Evolutionary conservation across 2,113 vertebrate species (phyloP), one percentile per base, ranked within the genome.

Genomic region (Cyphomyrus plagiostoma): DNA sequence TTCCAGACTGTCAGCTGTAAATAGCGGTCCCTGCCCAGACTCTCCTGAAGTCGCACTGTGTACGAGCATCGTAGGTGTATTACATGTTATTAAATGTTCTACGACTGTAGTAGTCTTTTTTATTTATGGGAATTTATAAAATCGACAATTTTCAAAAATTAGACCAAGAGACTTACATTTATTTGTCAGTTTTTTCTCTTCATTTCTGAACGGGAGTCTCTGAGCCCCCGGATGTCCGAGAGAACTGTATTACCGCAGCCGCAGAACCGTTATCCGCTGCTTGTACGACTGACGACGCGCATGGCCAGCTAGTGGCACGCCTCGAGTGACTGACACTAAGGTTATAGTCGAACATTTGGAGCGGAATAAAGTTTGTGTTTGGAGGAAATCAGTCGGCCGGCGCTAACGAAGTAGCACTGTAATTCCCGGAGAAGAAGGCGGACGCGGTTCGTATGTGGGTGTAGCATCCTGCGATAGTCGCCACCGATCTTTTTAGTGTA

Each of bases 361-460:
- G 39, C 46, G n/a, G 10, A 86, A 86, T 86, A 13, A n/a, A 49
- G 49, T 53, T 21, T n/a, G 84, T 30, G 9, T 17, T 86, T 4
- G 4, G 46, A 30, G 85, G 7, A 52, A 53, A 48, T 46, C 7
- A 35, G 30, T 30, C n/a, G 48, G 19, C 11, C 49, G 49, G 13
- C 13, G 85, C 48, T 86, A 52, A 42, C 21, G 13, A 26, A 23
- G 42, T 45, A 30, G 26, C 4, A 48, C 48, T n/a, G 42, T 52
- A 52, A 86, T 86, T 26, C 48, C 48, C 3, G 45, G 48, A 49
- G 84, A 50, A 52, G 48, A 48, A n/a, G 17, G 45, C 39, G 45
- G 30, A 77, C 84, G 23, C n/a, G 49, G 49, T 86, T 50, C 49
- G 85, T 86, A 86, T 86, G 85, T 52, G 85, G 85, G 49, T 86